Evolutionary conservation across 2,888 invertebrate species (phyloP).

Genomic region (Chymomyza amoena): DNA sequence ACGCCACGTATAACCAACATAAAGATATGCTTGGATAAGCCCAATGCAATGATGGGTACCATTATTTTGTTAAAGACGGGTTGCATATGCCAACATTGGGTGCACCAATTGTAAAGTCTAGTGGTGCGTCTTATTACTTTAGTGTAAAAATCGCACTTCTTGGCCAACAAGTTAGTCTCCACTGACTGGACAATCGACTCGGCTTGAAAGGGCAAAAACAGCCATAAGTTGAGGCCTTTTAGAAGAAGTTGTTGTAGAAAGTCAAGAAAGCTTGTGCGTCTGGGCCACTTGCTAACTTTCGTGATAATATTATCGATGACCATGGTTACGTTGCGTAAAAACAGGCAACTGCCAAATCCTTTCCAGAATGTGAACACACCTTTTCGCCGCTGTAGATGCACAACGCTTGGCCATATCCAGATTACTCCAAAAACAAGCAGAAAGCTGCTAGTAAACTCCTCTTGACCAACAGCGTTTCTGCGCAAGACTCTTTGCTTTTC

Average conservation of each 20-base stretch:
- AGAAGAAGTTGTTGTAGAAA: conserved; percentile 92
- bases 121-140: too few relatives aligned
- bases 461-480: conserved; percentile 46
- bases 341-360: conserved; percentile 94
- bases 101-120: too few relatives aligned
- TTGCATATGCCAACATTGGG: too few relatives aligned
- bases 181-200: conserved; percentile 97
- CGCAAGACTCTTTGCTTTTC: too few relatives aligned
- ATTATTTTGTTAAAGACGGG: too few relatives aligned
- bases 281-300: conserved; percentile 95
- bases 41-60: too few relatives aligned
- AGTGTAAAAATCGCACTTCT: conserved; percentile 80
- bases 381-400: conserved; percentile 89
- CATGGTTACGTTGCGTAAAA: conserved; percentile 93
- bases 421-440: conserved; percentile 90
- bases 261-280: conserved; percentile 87
- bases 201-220: conserved; percentile 89
- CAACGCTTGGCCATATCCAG: conserved; percentile 89
- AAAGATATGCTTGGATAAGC: too few relatives aligned
- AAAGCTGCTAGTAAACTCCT: conserved; percentile 75
- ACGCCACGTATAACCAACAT: conserved; percentile 38
- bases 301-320: conserved; percentile 95
- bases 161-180: conserved; percentile 97
- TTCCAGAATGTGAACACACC: conserved; percentile 96
- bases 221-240: conserved; percentile 87